Evolutionary conservation across 2,797 vertebrate genomes (phyloP), one percentile per base, ranked within the genome.

Genomic region (Peromyscus nudipes): DNA sequence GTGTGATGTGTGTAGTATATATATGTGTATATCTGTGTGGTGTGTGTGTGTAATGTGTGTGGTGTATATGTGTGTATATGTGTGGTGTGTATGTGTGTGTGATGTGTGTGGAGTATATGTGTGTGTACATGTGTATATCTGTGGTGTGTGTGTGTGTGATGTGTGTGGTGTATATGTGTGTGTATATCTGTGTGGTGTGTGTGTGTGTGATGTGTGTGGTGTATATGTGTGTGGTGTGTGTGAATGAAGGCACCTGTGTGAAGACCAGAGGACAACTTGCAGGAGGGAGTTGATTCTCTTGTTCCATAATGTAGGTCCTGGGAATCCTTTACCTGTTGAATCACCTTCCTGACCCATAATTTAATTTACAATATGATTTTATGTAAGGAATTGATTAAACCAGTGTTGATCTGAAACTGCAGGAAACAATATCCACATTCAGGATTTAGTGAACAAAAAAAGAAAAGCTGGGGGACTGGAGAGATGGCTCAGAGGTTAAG

Each of bases 321-420:
- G 46, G 46, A 79, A 8, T 49, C 43, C 77, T 80, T 31, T 11
- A 2, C 31, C 49, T n/a, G 29, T 17, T 80, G 52, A 57, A 52
- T 29, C 52, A 57, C 19, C 77, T 80, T 57, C 17, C 31, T n/a
- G 17, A 52, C 34, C 52, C 19, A 31, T 79, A 52, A 29, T 34
- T 79, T 79, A 79, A 79, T 16, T 77, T 77, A 77, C 49, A 93
- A 40, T 71, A 43, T 29, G 85, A 71, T 79, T 91, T 86, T 80
- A 40, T 80, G 25, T 43, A 73, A 87, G n/a, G 21, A 87, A 73
- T 64, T 29, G 14, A 43, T 46, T 64, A 52, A 80, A 71, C 34
- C 71, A 55, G 29, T 31, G 43, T 87, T 91, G 40, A 87, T 49
- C 55, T 73, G 46, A 88, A 65, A 76, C 52, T 55, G 6, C 17